Percentiles rank a stretch among this genome's conserved stretches.
These are phyloP conservation scores for Tiliacea aurago DNA, from an alignment of 2,888 invertebrate genomes.

Conservation along the genomic window DNA sequence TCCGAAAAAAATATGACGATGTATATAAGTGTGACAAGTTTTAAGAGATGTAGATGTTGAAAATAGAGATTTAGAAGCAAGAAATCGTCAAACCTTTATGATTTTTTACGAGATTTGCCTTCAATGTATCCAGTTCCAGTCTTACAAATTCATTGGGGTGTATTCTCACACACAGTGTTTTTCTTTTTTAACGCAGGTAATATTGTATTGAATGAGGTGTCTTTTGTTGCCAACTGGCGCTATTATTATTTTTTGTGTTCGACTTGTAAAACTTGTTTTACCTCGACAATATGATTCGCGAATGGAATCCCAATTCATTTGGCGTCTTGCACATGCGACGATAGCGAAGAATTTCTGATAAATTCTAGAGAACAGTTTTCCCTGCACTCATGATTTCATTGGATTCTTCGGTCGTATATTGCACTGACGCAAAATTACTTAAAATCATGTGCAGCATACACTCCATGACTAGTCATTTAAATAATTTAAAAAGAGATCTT, in stretches of 20 bases:
- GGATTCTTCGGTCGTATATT: neutral
- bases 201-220: conserved; percentile 18
- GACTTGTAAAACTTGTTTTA: conserved; percentile 19
- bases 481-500: neutral
- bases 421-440: conserved; percentile 5
- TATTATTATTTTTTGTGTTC: conserved; percentile 25
- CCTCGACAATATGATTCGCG: conserved; percentile 29
- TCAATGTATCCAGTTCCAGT: conserved; percentile 23
- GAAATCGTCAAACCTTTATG: neutral
- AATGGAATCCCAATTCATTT: conserved; percentile 13
- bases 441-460: neutral
- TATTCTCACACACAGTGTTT: conserved; percentile 15
- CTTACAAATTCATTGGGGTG: conserved; percentile 34
- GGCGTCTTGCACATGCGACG: neutral
- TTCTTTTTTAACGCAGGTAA: conserved; percentile 38
- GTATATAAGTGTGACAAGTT: conserved; percentile 31
- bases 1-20: conserved; percentile 27
- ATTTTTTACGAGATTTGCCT: conserved; percentile 6
- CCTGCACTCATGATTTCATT: neutral
- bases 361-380: conserved; percentile 9
- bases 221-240: conserved; percentile 33
- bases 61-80: conserved; percentile 5
- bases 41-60: conserved; percentile 16
- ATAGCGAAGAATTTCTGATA: neutral
- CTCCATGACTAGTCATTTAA: neutral